phyloP scores from a whole-genome alignment of 2,797 vertebrate genomes.

The Acanthis flammea region DNA sequence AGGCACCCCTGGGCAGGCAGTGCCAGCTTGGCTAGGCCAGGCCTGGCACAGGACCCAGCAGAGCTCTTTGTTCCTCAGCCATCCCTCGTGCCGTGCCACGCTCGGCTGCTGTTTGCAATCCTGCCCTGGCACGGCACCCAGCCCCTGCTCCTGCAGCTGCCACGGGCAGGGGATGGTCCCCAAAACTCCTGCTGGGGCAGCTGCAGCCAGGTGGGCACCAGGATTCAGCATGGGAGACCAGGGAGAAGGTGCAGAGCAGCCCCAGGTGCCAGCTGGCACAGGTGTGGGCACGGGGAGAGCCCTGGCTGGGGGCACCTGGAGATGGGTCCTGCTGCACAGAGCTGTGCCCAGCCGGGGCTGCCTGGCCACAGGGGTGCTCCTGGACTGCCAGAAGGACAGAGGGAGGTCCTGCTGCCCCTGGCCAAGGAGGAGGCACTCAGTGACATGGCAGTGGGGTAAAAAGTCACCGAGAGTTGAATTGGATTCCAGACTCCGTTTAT shows the following conservation, averaged over 20 bases:
- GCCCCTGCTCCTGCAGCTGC: background rate
- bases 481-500: background rate
- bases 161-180: background rate
- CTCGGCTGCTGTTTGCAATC: background rate
- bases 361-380: background rate
- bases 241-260: fast-evolving
- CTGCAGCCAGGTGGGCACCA: background rate
- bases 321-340: background rate
- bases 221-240: background rate
- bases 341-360: background rate
- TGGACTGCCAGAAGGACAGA: background rate
- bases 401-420: background rate
- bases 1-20: fast-evolving
- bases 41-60: background rate
- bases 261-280: background rate
- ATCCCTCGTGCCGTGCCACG: fast-evolving
- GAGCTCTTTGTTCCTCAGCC: background rate
- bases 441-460: background rate
- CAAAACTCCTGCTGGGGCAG: background rate
- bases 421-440: background rate
- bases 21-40: background rate
- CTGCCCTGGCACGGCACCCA: background rate
- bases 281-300: background rate
- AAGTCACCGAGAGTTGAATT: background rate
- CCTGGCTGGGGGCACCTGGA: background rate